phyloP scores from a whole-genome alignment of 2,113 vertebrate genomes.

The Synchiropus splendidus region DNA sequence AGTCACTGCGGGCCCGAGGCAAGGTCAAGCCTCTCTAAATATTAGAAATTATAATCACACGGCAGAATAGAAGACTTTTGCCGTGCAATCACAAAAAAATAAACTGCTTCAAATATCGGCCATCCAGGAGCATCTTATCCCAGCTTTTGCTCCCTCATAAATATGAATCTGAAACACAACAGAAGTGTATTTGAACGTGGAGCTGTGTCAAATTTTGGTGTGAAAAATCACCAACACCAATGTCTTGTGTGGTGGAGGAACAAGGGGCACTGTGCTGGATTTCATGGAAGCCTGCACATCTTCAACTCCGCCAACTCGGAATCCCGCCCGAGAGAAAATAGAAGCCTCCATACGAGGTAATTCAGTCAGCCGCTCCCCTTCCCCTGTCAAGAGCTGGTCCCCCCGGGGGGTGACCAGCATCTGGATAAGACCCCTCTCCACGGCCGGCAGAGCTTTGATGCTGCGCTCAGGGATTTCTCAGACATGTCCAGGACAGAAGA shows the following conservation, averaged over 20 bases:
- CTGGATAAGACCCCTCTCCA: conserved; percentile 35
- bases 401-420: conserved; percentile 34
- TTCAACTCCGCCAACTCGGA: conserved; percentile 25
- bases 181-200: not conserved
- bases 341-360: conserved; percentile 35
- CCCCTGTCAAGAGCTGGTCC: conserved; percentile 26
- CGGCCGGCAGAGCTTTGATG: conserved; percentile 27
- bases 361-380: conserved; percentile 35
- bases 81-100: too few relatives aligned
- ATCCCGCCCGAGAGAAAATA: conserved; percentile 25
- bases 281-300: conserved; percentile 20
- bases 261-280: conserved; percentile 3
- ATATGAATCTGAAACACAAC: conserved; percentile 10
- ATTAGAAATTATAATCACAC: conserved; percentile 10
- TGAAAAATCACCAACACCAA: too few relatives aligned
- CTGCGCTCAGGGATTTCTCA: conserved; percentile 6
- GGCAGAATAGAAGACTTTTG: too few relatives aligned
- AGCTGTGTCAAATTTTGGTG: too few relatives aligned
- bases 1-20: conserved; percentile 8
- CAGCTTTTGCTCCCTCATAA: too few relatives aligned
- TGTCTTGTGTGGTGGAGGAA: conserved; percentile 6
- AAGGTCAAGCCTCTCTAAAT: conserved; percentile 20
- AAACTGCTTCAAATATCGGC: too few relatives aligned
- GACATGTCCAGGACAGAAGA: too few relatives aligned
- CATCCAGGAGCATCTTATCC: too few relatives aligned